A percentile compares a stretch with the other conserved stretches of the same genome.
These are phyloP conservation scores for Ptilonorhynchus violaceus DNA, from an alignment of 2,113 vertebrate genomes.

Conservation along the genomic window DNA sequence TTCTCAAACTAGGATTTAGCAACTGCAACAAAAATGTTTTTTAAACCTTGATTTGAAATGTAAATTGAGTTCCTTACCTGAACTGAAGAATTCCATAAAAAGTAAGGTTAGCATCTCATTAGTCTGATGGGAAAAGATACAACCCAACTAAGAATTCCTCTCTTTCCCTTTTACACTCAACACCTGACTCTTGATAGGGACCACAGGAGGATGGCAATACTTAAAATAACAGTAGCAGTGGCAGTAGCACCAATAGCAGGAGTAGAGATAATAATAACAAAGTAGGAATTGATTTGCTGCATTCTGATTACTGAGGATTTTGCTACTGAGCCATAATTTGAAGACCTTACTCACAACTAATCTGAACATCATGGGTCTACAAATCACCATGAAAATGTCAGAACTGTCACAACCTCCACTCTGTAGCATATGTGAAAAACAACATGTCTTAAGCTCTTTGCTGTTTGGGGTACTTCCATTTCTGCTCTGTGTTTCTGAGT, in stretches of 20 bases:
- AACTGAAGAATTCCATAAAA: neutral
- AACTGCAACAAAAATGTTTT: neutral
- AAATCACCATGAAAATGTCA: neutral
- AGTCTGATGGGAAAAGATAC: neutral
- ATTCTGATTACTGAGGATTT: neutral
- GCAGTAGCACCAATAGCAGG: neutral
- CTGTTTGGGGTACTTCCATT: neutral
- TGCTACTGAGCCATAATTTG: neutral
- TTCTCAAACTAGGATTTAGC: neutral
- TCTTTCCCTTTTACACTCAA: neutral
- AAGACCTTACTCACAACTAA: neutral
- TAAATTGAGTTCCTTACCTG: neutral
- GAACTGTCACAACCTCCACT: neutral
- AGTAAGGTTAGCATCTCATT: rapidly evolving
- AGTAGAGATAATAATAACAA: neutral
- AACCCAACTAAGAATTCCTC: neutral
- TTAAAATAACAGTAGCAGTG: neutral
- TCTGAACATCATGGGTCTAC: neutral
- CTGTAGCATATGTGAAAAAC: rapidly evolving
- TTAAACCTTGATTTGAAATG: neutral
- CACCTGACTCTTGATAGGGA: neutral
- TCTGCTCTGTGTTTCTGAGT: neutral
- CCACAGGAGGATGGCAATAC: neutral
- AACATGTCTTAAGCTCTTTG: neutral
- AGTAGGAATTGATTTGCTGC: neutral